Base-by-base conservation (phyloP, 2,797 vertebrate species). In the Hyperoplus lanceolatus region DNA sequence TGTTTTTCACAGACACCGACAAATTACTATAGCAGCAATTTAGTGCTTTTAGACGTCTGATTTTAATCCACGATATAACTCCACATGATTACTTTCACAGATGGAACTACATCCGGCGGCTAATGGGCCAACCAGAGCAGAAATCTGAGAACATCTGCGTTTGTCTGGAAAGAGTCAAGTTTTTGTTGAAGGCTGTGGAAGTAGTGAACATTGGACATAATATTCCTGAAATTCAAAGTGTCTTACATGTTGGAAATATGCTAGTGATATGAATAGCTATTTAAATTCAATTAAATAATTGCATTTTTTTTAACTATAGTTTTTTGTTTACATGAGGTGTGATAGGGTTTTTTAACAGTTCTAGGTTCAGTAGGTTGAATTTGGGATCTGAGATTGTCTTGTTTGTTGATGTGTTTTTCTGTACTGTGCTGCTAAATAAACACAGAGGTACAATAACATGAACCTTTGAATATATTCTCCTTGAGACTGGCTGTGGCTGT, bases 131-230 rank as follows among this genome's bases (percentile, higher is more conserved):
- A 68, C 58, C 50, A 85, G 82, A 80, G 18, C 18, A 68, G 94
- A 94, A 87, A 90, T 90, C 1, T 94, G 79, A 93, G 18, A 3
- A 11, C 45, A 4, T 12, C 10, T 74, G 41, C 38, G 9, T 73
- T 79, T 50, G 39, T 14, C 3, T 71, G 64, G 8, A 55, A 50
- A 58, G 3, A 38, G 8, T 68, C 75, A 45, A 39, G 36, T 71
- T 77, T 0, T 69, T 11, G 1, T 43, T 39, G 3, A 69, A 62
- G 41, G 1, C 46, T 61, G 21, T 68, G 0, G 2, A 70, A 13
- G 53, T 36, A 42, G 38, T 63, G 65, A 16, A 48, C 13, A 10
- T n/a, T 54, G 16, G 15, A 54, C 4, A 62, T 0, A 10, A n/a
- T 65, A 8, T 56, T 29, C 15, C 5, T 50, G 15, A 41, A 13